These are phyloP conservation scores for Schizotus pectinicornis DNA, from an alignment of 2,888 invertebrate genomes.

Conservation along the genomic window DNA sequence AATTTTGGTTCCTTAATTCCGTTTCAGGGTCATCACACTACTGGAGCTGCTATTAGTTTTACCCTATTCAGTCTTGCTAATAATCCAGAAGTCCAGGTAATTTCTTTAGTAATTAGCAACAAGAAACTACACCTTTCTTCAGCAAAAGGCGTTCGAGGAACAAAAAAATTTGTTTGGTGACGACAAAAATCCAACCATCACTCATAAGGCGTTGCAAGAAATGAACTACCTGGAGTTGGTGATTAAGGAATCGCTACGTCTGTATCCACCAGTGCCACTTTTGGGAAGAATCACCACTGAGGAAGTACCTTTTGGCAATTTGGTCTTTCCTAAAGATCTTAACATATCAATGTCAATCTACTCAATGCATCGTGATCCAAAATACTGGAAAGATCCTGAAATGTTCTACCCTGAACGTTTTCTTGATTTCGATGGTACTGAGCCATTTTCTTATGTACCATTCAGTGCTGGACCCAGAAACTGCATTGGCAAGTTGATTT, in stretches of 20 bases:
- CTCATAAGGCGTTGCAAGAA: constrained; percentile 38
- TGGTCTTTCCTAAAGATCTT: constrained; percentile 47
- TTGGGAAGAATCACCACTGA: not conserved
- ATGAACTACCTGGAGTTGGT: constrained; percentile 24
- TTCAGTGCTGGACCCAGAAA: constrained; percentile 29
- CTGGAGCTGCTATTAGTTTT: constrained; percentile 34
- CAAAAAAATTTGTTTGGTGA: constrained; percentile 47
- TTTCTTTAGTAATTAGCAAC: constrained; percentile 10
- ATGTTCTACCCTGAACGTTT: constrained; percentile 30
- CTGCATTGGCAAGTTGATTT: constrained; percentile 32
- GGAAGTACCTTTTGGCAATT: constrained; percentile 42
- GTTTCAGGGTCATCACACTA: constrained; percentile 40
- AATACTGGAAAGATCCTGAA: constrained; percentile 45
- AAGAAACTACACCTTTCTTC: constrained; percentile 30
- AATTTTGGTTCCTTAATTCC: too few relatives aligned
- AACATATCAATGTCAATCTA: constrained; percentile 38
- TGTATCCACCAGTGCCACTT: not conserved
- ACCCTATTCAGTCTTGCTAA: constrained; percentile 32
- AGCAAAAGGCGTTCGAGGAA: constrained; percentile 53
- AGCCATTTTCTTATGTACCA: constrained; percentile 19
- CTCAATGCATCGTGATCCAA: constrained; percentile 46
- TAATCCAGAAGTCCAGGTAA: constrained; percentile 38
- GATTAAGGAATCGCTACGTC: constrained; percentile 20
- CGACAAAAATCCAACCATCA: constrained; percentile 26
- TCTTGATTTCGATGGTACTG: constrained; percentile 30